Evolutionary conservation across 2,888 invertebrate species (phyloP).

Genomic region (Agonum fuliginosum): DNA sequence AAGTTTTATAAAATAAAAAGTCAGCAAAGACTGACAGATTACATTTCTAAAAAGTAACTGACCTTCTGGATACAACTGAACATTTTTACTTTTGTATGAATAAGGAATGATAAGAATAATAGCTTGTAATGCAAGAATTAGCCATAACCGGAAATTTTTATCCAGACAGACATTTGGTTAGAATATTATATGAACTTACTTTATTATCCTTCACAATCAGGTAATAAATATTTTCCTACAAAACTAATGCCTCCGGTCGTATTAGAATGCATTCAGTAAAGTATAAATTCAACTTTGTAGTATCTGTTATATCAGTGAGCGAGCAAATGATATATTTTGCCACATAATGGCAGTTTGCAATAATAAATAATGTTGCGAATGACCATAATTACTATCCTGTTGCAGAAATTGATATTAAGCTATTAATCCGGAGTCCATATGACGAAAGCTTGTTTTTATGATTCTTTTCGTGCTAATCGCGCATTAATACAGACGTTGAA

Average conservation of each 20-base stretch:
- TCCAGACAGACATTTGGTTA: too few relatives aligned
- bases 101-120: too few relatives aligned
- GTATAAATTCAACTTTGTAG: background rate
- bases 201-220: too few relatives aligned
- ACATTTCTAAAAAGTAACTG: too few relatives aligned
- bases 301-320: background rate
- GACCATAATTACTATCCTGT: background rate
- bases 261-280: background rate
- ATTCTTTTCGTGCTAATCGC: conserved; percentile 14
- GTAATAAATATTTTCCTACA: too few relatives aligned
- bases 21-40: too few relatives aligned
- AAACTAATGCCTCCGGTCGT: conserved; percentile 4
- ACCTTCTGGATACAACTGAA: too few relatives aligned
- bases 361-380: conserved; percentile 33
- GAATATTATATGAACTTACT: too few relatives aligned
- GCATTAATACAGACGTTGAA: conserved; percentile 18
- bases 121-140: too few relatives aligned
- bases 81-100: too few relatives aligned
- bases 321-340: conserved; percentile 9
- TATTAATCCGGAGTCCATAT: background rate
- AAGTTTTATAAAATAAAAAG: too few relatives aligned
- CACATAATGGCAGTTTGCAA: background rate
- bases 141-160: too few relatives aligned
- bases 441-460: conserved; percentile 7
- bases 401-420: conserved; percentile 19